These are phyloP conservation scores for Ichneumon xanthorius DNA, from an alignment of 2,888 invertebrate genomes.

Conservation along the genomic window DNA sequence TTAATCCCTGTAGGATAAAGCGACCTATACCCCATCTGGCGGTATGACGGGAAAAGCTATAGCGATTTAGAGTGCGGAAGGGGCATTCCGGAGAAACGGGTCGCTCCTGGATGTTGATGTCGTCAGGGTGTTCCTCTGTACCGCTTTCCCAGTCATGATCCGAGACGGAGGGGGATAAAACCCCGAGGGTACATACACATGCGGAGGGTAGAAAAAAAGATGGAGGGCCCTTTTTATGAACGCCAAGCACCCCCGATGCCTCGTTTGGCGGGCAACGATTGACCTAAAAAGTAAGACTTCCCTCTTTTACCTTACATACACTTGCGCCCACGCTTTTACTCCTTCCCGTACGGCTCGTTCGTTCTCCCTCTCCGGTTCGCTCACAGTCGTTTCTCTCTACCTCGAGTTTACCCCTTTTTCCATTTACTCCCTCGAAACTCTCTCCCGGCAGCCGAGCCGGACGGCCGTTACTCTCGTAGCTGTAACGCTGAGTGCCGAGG, in stretches of 20 bases:
- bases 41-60: constrained; percentile 73
- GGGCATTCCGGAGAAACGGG: not conserved
- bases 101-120: constrained; percentile 24
- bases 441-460: constrained; percentile 29
- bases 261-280: constrained; percentile 79
- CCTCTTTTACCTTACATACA: constrained; percentile 21
- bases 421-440: constrained; percentile 60
- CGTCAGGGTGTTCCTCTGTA: constrained; percentile 9
- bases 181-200: constrained; percentile 6
- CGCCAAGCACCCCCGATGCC: constrained; percentile 74
- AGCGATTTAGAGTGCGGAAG: constrained; percentile 17
- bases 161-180: not conserved
- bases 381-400: constrained; percentile 53
- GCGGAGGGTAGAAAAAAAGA: constrained; percentile 30
- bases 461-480: constrained; percentile 57
- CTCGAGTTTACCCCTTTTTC: constrained; percentile 65
- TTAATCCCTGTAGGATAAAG: constrained; percentile 77
- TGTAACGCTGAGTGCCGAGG: constrained; percentile 62
- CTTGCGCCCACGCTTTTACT: constrained; percentile 9
- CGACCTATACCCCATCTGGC: constrained; percentile 47
- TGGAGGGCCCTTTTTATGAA: constrained; percentile 69
- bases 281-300: constrained; percentile 77
- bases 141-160: not conserved
- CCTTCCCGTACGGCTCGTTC: constrained; percentile 50
- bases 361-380: constrained; percentile 51